phyloP scores from a whole-genome alignment of 1,140 invertebrate genomes.

The Acromyrmex charruanus region DNA sequence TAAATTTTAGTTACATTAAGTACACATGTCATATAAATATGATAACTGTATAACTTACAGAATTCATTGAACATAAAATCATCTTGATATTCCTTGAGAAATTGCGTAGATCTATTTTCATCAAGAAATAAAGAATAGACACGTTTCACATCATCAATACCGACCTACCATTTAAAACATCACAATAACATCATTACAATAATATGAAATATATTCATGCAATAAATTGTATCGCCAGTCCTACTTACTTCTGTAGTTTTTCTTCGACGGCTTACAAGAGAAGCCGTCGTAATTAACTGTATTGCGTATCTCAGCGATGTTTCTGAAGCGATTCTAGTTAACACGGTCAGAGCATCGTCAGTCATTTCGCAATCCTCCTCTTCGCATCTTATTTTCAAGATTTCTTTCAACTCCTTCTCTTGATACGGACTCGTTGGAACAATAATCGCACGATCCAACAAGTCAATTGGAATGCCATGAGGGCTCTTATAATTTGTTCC shows the following conservation, averaged over 20 bases:
- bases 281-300: slow-evolving; percentile 98
- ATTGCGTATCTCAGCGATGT: slow-evolving; percentile 99
- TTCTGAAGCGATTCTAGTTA: slow-evolving; percentile 97
- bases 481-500: slow-evolving; percentile 97
- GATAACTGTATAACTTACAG: slow-evolving; percentile 74
- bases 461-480: slow-evolving; percentile 98
- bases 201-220: not conserved
- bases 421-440: slow-evolving; percentile 96
- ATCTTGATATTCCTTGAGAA: slow-evolving; percentile 97
- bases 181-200: not conserved
- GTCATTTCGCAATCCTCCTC: slow-evolving; percentile 99
- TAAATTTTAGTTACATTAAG: not conserved
- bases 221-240: not conserved
- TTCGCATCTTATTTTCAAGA: slow-evolving; percentile 97
- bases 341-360: slow-evolving; percentile 95
- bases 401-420: slow-evolving; percentile 96
- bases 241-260: slow-evolving; percentile 93
- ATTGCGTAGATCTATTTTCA: slow-evolving; percentile 96
- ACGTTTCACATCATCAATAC: slow-evolving; percentile 96
- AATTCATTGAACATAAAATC: slow-evolving; percentile 97
- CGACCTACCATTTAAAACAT: slow-evolving; percentile 87
- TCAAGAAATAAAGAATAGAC: slow-evolving; percentile 98
- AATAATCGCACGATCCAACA: slow-evolving; percentile 98
- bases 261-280: slow-evolving; percentile 93
- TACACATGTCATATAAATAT: not conserved